Conservation (phyloP, 2,888 invertebrate species). For the Hydraecia micacea region DNA sequence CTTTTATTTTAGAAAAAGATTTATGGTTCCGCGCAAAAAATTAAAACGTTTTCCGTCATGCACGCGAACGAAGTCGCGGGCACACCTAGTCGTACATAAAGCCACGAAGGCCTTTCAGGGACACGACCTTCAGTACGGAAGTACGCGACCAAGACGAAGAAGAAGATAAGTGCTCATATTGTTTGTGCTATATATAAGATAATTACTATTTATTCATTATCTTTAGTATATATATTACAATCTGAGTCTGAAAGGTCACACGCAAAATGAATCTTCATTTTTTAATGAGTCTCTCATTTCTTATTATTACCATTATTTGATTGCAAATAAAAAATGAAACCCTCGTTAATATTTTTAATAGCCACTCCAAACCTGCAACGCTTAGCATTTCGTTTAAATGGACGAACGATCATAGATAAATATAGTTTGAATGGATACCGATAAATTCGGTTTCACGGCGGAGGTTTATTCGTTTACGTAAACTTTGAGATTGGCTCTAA, state of each 20-base stretch:
- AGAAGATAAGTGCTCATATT: not conserved
- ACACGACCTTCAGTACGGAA: too few species aligned
- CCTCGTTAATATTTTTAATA: constrained; percentile 43
- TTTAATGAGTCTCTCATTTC: not conserved
- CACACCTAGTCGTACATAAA: too few species aligned
- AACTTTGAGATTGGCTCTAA: constrained; percentile 90
- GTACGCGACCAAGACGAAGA: too few species aligned
- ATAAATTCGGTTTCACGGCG: constrained; percentile 84
- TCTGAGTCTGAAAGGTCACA: not conserved
- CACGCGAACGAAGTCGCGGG: too few species aligned
- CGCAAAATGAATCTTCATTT: not conserved
- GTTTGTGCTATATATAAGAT: not conserved
- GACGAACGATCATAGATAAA: constrained; percentile 57
- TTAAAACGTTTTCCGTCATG: too few species aligned
- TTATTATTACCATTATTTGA: constrained; percentile 8
- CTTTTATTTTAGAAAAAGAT: too few species aligned
- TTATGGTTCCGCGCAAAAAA: too few species aligned
- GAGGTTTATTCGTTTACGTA: constrained; percentile 90
- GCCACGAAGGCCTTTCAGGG: too few species aligned
- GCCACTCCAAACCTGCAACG: constrained; percentile 46
- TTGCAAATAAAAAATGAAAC: constrained; percentile 25
- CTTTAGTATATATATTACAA: not conserved
- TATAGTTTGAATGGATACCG: constrained; percentile 82
- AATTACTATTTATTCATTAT: not conserved
- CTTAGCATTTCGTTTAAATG: constrained; percentile 60